Evolutionary conservation across 2,113 vertebrate species (phyloP), one percentile per base, ranked within the genome.

Genomic region (Podiceps cristatus): DNA sequence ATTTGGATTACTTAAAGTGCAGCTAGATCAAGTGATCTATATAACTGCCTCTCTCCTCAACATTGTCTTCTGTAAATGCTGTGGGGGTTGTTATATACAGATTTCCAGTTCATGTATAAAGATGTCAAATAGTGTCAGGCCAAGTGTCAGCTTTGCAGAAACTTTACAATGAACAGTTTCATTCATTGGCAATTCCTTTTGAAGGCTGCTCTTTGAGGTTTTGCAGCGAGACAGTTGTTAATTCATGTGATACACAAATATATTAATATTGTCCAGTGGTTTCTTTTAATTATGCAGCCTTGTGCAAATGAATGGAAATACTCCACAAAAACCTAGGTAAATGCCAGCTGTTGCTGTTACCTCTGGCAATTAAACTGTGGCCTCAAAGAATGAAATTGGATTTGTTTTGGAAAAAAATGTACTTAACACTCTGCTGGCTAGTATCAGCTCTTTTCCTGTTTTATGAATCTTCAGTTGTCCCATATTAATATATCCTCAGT

Each of bases 141-240:
- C 44, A 77, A 90, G 55, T 60, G 68, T 93, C 82, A 78, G 40
- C 77, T 95, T 91, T 87, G n/a, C 35, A 86, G 64, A 82, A 94
- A 77, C 67, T 68, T 88, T 78, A 82, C 59, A 93, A 35, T 53
- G 52, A 93, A 91, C 47, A 86, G 67, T 73, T 80, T 62, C 13
- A 49, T 56, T 90, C 68, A 49, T 16, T 74, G 75, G 52, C 44
- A 86, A 55, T 84, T 90, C 63, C 71, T 88, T 90, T 86, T 80
- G 60, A 92, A 86, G 93, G 47, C 50, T 92, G 27, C 40, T 75
- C 15, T 88, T 90, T 83, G 86, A 90, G 52, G 29, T 81, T 86
- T 88, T 88, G 52, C 78, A 90, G 67, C 40, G 52, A 88, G n/a
- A 73, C 63, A 80, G 40, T 67, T 78, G 35, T 77, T 77, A 77